Conservation (phyloP, 2,113 vertebrate species). For the Ahaetulla prasina region DNA sequence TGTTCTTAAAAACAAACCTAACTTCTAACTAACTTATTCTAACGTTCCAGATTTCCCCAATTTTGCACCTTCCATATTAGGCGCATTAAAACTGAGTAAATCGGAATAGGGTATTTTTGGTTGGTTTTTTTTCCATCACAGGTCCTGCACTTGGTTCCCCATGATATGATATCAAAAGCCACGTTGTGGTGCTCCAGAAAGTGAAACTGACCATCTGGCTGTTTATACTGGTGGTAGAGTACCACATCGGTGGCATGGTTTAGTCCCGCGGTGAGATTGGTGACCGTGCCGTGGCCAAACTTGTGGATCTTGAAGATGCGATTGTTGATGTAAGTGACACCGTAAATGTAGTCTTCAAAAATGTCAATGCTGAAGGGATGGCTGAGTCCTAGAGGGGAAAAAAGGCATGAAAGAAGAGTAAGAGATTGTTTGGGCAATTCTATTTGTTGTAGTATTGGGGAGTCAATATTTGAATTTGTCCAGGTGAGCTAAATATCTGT, state of each 20-base stretch:
- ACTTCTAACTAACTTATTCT: background rate
- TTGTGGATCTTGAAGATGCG: conserved; percentile 95
- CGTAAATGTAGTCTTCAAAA: conserved; percentile 97
- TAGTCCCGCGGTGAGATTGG: conserved; percentile 88
- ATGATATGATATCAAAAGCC: background rate
- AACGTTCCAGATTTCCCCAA: background rate
- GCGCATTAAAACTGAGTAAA: background rate
- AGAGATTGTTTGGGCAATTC: background rate
- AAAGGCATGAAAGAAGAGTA: background rate
- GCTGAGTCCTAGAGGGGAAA: conserved; percentile 75
- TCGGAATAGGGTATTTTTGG: background rate
- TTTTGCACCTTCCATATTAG: background rate
- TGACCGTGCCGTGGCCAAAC: conserved; percentile 84
- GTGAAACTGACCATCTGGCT: conserved; percentile 80
- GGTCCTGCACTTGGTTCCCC: background rate
- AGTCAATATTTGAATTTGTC: background rate
- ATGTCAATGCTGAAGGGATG: conserved; percentile 97
- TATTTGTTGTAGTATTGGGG: background rate
- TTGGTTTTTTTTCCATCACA: background rate
- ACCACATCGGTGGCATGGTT: conserved; percentile 93
- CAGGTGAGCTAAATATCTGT: background rate
- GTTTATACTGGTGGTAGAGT: conserved; percentile 93
- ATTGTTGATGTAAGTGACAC: conserved; percentile 95
- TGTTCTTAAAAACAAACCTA: background rate
- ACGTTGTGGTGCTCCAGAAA: rapidly evolving